Base-by-base conservation (phyloP, 2,797 vertebrate genomes). In the Pantherophis alleghaniensis region DNA sequence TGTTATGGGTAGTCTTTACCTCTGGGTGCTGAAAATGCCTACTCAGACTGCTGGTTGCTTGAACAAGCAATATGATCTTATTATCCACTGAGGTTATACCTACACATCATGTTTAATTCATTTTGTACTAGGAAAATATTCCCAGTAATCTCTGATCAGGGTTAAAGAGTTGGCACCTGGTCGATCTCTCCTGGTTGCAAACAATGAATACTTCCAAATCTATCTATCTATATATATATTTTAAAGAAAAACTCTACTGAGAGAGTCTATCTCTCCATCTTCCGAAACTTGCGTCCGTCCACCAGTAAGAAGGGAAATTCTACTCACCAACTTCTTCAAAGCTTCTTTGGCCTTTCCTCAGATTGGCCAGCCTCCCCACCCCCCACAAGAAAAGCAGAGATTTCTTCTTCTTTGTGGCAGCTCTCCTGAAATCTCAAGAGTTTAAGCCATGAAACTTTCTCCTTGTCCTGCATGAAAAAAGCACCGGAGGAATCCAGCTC, bases 361-460 rank as follows among this genome's bases (percentile, higher is more conserved):
- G 22, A 4, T 47, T 53, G 83, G 57, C 56, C 51, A 22, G 47
- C 74, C 20, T 87, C 42, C 9, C 26, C 56, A 18, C 14, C 55
- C 6, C 87, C n/a, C 3, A 16, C 7, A 37, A 59, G n/a, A 86
- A 89, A 79, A 57, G 22, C 56, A 28, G 4, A 24, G 16, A 26
- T 26, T 42, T 56, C 57, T 37, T 63, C 42, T n/a, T 53, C 53
- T 11, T 22, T 4, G 5, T n/a, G 87, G 28, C 11, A 22, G 10
- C 87, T 60, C 59, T 53, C 28, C 57, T 11, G 59, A 42, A 53
- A 16, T 37, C 28, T 57, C 24, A 32, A 12, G 74, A 18, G 92
- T 53, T 92, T 91, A 91, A 89, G 74, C 94, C 92, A 91, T 91
- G 79, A 59, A 91, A 91, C 60, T 37, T 59, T 91, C 86, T 89